These are phyloP conservation scores for Erpornis zantholeuca DNA, from an alignment of 2,113 vertebrate species.

Conservation along the genomic window DNA sequence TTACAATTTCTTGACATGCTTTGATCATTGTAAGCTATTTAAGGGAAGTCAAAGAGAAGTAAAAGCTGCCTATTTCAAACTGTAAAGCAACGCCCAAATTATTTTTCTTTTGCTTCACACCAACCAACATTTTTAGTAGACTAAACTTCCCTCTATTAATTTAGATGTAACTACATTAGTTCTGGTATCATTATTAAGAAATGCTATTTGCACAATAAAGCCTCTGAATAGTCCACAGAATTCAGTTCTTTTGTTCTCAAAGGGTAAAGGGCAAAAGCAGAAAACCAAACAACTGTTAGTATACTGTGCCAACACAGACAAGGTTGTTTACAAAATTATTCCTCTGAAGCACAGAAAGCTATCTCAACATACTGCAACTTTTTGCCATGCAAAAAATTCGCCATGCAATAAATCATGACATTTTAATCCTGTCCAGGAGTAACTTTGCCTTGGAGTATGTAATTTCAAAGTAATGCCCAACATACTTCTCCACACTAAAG, in stretches of 20 bases:
- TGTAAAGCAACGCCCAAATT: background rate
- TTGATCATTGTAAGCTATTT: background rate
- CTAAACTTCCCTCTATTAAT: background rate
- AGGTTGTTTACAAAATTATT: background rate
- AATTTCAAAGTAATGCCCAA: background rate
- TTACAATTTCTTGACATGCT: background rate
- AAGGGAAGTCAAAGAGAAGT: background rate
- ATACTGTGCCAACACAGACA: background rate
- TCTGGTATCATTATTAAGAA: background rate
- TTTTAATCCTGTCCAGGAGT: background rate
- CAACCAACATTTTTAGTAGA: background rate
- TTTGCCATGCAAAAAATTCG: no score
- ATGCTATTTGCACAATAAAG: background rate
- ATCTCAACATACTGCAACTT: background rate
- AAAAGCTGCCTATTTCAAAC: background rate
- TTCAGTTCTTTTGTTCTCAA: background rate
- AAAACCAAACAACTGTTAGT: background rate
- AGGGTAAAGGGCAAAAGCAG: background rate
- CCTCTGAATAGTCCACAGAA: background rate
- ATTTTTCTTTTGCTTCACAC: background rate
- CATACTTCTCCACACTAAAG: background rate
- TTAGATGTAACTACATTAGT: background rate
- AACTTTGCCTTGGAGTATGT: background rate
- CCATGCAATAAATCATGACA: background rate
- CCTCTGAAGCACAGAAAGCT: background rate